Percentiles rank a stretch among this genome's conserved stretches.
Evolutionary conservation across 2,113 vertebrate genomes (phyloP).

Genomic region (Sander vitreus): DNA sequence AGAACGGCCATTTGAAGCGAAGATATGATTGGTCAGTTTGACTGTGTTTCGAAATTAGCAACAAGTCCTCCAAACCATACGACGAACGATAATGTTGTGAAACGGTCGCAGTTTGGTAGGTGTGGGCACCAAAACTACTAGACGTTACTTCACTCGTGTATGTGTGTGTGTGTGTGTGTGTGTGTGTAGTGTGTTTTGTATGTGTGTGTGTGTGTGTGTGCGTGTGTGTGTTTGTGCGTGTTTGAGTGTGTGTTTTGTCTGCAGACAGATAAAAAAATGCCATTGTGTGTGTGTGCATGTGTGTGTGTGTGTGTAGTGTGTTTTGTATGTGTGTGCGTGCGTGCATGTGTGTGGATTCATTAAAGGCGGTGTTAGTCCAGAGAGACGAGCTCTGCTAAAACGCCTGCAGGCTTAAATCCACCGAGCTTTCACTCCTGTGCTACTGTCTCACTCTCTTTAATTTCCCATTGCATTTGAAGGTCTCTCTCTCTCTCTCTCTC

Average conservation of each 20-base stretch:
- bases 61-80: too few species aligned
- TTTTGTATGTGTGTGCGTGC: background rate
- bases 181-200: fast-evolving
- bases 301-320: too few species aligned
- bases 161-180: too few species aligned
- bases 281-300: slow-evolving; percentile 37
- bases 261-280: slow-evolving; percentile 21
- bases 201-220: too few species aligned
- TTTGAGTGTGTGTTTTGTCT: slow-evolving; percentile 27
- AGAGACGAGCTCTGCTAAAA: slow-evolving; percentile 66
- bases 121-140: too few species aligned
- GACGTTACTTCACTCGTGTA: too few species aligned
- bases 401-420: slow-evolving; percentile 72
- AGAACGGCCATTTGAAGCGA: too few species aligned
- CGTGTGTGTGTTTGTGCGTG: too few species aligned
- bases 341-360: slow-evolving; percentile 54
- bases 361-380: slow-evolving; percentile 56
- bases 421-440: slow-evolving; percentile 53
- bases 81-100: too few species aligned
- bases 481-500: slow-evolving; percentile 10
- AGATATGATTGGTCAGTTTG: too few species aligned
- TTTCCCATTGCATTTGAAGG: slow-evolving; percentile 46
- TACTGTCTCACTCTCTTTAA: slow-evolving; percentile 3
- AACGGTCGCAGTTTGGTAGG: too few species aligned
- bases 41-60: too few species aligned